Conservation (phyloP, 2,797 vertebrate genomes). For the Spinus olivaceus region DNA sequence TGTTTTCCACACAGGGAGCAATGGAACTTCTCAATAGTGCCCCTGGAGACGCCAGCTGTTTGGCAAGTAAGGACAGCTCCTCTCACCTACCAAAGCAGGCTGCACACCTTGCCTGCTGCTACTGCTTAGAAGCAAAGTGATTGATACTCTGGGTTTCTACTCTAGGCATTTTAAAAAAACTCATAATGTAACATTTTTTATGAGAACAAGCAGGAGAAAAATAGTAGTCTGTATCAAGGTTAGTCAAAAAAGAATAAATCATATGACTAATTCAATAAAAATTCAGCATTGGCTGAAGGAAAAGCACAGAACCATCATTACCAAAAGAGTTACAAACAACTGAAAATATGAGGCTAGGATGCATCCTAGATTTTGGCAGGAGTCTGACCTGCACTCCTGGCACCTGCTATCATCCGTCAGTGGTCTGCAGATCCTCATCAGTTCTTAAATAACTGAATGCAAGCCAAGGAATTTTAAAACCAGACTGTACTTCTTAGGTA, state of each 20-base stretch:
- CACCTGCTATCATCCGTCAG: not conserved
- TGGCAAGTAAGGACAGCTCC: not conserved
- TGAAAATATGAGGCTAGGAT: not conserved
- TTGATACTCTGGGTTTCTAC: not conserved
- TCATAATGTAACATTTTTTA: not conserved
- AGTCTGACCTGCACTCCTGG: not conserved
- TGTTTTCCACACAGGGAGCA: not conserved
- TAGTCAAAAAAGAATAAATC: not conserved
- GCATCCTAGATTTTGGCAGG: not conserved
- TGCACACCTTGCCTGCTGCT: not conserved
- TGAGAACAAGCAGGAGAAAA: not conserved
- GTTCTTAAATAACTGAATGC: not conserved
- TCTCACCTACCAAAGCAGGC: not conserved
- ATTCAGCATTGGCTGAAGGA: not conserved
- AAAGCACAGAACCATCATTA: not conserved
- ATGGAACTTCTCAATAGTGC: not conserved
- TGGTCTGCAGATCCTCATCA: not conserved
- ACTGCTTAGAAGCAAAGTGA: not conserved
- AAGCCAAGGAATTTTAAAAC: conserved; percentile 22
- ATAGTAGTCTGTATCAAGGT: not conserved
- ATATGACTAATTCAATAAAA: not conserved
- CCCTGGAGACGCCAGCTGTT: not conserved
- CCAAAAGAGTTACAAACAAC: not conserved
- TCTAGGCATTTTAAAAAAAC: not conserved
- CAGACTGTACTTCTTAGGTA: not conserved